A percentile compares a stretch with the other conserved stretches of the same genome.
Evolutionary conservation across 2,888 invertebrate genomes (phyloP).

Genomic region (Leistus spinibarbis): DNA sequence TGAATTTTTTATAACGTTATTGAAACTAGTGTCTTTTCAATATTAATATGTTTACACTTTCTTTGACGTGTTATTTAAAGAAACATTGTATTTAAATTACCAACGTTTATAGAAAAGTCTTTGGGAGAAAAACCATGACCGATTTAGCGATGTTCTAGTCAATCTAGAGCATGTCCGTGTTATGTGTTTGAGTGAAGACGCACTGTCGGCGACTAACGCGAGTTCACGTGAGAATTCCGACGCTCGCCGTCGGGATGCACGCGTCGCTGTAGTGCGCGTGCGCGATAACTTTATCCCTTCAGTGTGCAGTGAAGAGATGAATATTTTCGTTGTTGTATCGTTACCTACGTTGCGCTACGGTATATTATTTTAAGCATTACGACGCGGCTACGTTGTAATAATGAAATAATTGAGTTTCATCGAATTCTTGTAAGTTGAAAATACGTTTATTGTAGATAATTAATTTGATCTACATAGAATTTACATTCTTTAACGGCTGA

Average conservation of each 20-base stretch:
- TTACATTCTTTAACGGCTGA: not conserved
- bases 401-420: constrained; percentile 26
- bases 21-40: not conserved
- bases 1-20: not conserved
- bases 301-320: not conserved
- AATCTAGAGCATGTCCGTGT: not conserved
- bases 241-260: constrained; percentile 23
- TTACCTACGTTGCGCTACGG: constrained; percentile 6
- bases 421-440: not conserved
- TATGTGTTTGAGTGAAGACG: constrained; percentile 47
- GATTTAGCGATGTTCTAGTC: not conserved
- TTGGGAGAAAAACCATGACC: not conserved
- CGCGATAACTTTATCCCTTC: not conserved
- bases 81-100: not conserved
- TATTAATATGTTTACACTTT: not conserved
- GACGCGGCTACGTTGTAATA: not conserved
- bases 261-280: constrained; percentile 16
- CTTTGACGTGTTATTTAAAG: not conserved
- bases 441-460: not conserved
- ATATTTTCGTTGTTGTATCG: constrained; percentile 7
- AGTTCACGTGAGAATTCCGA: constrained; percentile 44
- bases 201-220: constrained; percentile 43
- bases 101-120: not conserved
- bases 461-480: not conserved
- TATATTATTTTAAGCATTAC: constrained; percentile 23